phyloP scores from a whole-genome alignment of 64 coral and sea anemone genomes.

The Astreopora myriophthalma region DNA sequence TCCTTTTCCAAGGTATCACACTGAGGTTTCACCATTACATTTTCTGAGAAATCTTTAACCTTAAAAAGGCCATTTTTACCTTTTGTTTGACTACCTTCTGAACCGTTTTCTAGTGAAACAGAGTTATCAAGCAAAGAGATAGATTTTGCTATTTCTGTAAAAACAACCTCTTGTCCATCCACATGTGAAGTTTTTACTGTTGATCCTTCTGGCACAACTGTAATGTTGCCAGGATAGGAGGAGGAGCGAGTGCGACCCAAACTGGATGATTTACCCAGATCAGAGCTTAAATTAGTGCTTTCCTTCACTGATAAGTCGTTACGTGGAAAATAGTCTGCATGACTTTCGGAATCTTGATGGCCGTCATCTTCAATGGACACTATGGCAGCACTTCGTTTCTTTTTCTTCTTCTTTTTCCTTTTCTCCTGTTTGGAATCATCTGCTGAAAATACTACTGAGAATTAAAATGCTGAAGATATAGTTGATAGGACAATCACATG shows the following conservation, averaged over 20 bases:
- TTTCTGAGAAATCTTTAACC: constrained; percentile 5
- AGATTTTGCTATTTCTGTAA: constrained; percentile 50
- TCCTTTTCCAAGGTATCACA: not conserved
- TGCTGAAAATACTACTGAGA: not conserved
- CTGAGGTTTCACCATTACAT: not conserved
- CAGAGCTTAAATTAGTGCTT: not conserved
- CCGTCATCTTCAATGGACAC: constrained; percentile 81
- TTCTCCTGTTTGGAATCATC: constrained; percentile 62
- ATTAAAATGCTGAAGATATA: too few relatives aligned
- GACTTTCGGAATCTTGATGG: not conserved
- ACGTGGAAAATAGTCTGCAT: constrained; percentile 36
- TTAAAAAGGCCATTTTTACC: not conserved
- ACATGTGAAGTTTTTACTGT: constrained; percentile 12
- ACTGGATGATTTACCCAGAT: not conserved
- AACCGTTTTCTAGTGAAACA: not conserved
- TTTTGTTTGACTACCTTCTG: not conserved
- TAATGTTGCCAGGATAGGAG: constrained; percentile 78
- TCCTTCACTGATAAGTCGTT: constrained; percentile 28
- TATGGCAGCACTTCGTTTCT: constrained; percentile 85
- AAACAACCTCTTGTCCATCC: constrained; percentile 9
- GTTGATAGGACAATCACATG: too few relatives aligned
- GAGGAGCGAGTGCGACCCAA: constrained; percentile 47
- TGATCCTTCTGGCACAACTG: not conserved
- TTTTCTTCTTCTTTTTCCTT: constrained; percentile 94
- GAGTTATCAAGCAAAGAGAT: constrained; percentile 63